Base-by-base conservation (phyloP, 2,888 invertebrate genomes). In the Oeneis ivallda region DNA sequence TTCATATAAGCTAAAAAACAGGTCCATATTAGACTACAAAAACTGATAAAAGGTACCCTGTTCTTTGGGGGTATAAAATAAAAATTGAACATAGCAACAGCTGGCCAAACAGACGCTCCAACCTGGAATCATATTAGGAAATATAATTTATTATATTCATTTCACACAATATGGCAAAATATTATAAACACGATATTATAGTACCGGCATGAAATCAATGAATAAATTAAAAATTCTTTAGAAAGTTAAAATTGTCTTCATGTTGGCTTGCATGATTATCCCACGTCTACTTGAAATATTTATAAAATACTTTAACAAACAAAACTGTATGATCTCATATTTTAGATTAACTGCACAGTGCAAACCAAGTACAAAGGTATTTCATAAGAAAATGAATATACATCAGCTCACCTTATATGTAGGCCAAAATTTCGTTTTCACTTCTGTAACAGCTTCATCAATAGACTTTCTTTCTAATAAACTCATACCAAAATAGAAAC, bases 1-100 rank as follows among this genome's bases (percentile, higher is more conserved):
- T 96, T 96, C 96, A 96, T 96, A 74, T 96, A 96, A 0, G 96
- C 96, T 64, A 96, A 88, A 79, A 96, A 96, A 74, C 94, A 94
- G 5, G 96, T 95, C 96, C 96, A 96, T 70, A 95, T 81, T 60
- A 96, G 92, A 81, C 96, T 96, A 80, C 96, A 96, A 41, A 94
- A 80, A 76, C 96, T 95, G 32, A 96, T 95, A 76, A 96, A 96
- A 34, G 95, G 94, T 6, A 96, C 96, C 71, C 96, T 93, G 81
- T 96, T 96, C 72, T 93, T 93, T 75, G 96, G 95, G 56, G 95
- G 94, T 69, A 96, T 93, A 15, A 95, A 79, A 47, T 94, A 92
- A 76, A 96, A 96, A 79, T 96, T 96, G 13, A 96, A 85, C 65
- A 95, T 94, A 75, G 96, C 96, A 58, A 96, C 86, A 54, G 94